Percentiles rank a stretch among this genome's conserved stretches.
Evolutionary conservation across 1,140 invertebrate genomes (phyloP).

Genomic region (Eufriesea mexicana): DNA sequence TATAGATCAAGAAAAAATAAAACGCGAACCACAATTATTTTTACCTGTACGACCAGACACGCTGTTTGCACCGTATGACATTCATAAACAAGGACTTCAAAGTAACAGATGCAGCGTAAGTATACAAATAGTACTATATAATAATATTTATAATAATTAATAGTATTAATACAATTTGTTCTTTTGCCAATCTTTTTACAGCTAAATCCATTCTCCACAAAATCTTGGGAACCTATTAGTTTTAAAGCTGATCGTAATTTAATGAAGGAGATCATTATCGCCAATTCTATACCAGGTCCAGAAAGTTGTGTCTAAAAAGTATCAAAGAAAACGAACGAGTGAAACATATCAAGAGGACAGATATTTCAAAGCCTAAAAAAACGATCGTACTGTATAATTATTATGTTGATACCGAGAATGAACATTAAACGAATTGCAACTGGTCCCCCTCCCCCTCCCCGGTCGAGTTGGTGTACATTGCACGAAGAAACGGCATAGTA

Average conservation of each 20-base stretch:
- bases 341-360: conserved; percentile 62
- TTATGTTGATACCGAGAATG: conserved; percentile 1
- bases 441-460: neutral
- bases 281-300: conserved; percentile 88
- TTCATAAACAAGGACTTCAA: conserved; percentile 80
- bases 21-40: conserved; percentile 80
- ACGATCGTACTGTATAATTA: conserved; percentile 46
- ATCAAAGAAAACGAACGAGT: conserved; percentile 33
- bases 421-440: conserved; percentile 36
- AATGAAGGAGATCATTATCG: conserved; percentile 85
- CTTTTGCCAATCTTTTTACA: conserved; percentile 49
- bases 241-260: conserved; percentile 80
- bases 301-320: conserved; percentile 88
- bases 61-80: conserved; percentile 80
- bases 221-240: conserved; percentile 81
- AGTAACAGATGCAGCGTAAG: conserved; percentile 80
- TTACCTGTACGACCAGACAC: conserved; percentile 81
- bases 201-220: conserved; percentile 81
- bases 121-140: conserved; percentile 30
- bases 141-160: neutral
- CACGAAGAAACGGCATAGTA: neutral
- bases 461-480: neutral
- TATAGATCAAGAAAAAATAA: conserved; percentile 79
- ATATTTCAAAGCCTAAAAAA: conserved; percentile 39
- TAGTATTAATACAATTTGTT: neutral